Conservation (phyloP, 2,797 vertebrate species). For the Gastrophryne carolinensis region DNA sequence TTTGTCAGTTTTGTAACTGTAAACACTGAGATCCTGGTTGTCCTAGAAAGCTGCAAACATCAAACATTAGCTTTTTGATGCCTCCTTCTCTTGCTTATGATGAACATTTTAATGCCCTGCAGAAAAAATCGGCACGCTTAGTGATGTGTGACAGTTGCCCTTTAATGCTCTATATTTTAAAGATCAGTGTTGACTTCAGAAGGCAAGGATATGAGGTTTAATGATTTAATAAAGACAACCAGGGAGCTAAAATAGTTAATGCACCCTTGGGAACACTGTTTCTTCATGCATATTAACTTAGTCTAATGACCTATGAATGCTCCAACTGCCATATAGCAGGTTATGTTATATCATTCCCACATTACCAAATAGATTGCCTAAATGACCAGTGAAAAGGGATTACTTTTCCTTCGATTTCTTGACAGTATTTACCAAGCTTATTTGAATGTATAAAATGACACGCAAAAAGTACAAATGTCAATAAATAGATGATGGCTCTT, state of each 20-base stretch:
- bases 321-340: constrained; percentile 69
- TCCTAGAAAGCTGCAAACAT: background rate
- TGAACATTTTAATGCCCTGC: constrained; percentile 80
- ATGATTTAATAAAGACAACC: constrained; percentile 88
- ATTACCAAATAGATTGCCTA: constrained; percentile 71
- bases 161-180: constrained; percentile 84
- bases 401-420: background rate
- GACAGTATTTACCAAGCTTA: background rate
- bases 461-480: too few species aligned
- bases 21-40: too few species aligned
- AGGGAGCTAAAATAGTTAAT: constrained; percentile 84
- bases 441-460: background rate
- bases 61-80: constrained; percentile 54
- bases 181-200: constrained; percentile 90
- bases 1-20: too few species aligned
- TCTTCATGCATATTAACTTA: constrained; percentile 81
- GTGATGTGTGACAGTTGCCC: constrained; percentile 78
- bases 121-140: constrained; percentile 74
- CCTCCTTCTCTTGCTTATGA: constrained; percentile 65
- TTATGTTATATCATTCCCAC: constrained; percentile 79
- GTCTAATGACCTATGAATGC: constrained; percentile 75
- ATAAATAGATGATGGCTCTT: too few species aligned
- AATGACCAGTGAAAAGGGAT: background rate
- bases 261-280: constrained; percentile 81
- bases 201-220: constrained; percentile 84